Evolutionary conservation across 1,140 invertebrate species (phyloP).

Genomic region (Pseudomyrmex gracilis): DNA sequence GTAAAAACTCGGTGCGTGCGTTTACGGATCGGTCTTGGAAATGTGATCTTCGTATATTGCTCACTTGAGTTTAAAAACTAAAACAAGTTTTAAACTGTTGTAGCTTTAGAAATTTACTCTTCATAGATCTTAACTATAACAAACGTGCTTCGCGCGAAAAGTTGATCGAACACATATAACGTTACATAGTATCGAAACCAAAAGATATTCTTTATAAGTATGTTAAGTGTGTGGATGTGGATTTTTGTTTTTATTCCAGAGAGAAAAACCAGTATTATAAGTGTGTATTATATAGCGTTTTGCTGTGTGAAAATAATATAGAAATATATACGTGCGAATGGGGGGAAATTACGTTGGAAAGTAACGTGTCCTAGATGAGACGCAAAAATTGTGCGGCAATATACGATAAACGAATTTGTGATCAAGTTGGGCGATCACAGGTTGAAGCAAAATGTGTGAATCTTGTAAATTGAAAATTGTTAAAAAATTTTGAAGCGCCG

Average conservation of each 20-base stretch:
- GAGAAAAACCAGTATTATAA: conserved; percentile 40
- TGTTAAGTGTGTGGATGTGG: conserved; percentile 19
- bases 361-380: background rate
- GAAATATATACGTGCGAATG: background rate
- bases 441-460: background rate
- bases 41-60: background rate
- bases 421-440: background rate
- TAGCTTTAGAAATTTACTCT: no score
- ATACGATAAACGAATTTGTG: conserved; percentile 29
- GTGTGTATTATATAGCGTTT: background rate
- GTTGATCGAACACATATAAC: conserved; percentile 5
- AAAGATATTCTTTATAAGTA: conserved; percentile 41
- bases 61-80: no score
- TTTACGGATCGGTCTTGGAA: no score
- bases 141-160: background rate
- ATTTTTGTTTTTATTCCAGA: conserved; percentile 18
- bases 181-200: conserved; percentile 29
- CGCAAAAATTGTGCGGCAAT: background rate
- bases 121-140: conserved; percentile 23
- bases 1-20: no score
- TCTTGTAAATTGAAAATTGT: conserved; percentile 4
- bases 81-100: no score
- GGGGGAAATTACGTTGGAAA: background rate
- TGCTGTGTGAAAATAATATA: background rate
- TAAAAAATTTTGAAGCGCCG: background rate